These are phyloP conservation scores for Hypomecis punctinalis DNA, from an alignment of 2,888 invertebrate species.

Conservation along the genomic window DNA sequence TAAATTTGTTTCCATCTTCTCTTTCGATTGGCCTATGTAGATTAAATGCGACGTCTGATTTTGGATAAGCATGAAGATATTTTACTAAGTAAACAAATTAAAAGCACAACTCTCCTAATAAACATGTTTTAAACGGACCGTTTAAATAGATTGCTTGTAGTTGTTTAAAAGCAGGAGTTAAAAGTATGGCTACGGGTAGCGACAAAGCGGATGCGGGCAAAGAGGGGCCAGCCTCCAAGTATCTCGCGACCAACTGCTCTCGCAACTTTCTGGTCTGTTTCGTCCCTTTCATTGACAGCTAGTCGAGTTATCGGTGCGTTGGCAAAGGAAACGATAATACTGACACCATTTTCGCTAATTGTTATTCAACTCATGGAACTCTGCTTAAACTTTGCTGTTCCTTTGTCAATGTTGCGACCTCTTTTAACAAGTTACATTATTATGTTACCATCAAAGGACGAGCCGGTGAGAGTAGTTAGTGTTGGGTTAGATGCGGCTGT, in stretches of 20 bases:
- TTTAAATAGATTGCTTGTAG: slow-evolving; percentile 73
- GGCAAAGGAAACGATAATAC: slow-evolving; percentile 59
- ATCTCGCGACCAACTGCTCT: slow-evolving; percentile 68
- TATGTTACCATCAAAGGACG: slow-evolving; percentile 31
- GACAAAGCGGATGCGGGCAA: slow-evolving; percentile 78
- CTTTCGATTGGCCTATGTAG: slow-evolving; percentile 55
- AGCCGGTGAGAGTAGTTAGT: slow-evolving; percentile 29
- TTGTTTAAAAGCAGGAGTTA: slow-evolving; percentile 68
- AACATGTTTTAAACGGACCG: slow-evolving; percentile 50
- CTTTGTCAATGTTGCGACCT: slow-evolving; percentile 45
- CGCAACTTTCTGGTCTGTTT: slow-evolving; percentile 72
- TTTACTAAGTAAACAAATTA: slow-evolving; percentile 43
- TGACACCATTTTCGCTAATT: slow-evolving; percentile 36
- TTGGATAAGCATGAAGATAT: slow-evolving; percentile 62
- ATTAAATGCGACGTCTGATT: slow-evolving; percentile 50
- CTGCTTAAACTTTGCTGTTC: slow-evolving; percentile 34
- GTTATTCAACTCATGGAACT: slow-evolving; percentile 33
- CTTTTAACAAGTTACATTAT: slow-evolving; percentile 36
- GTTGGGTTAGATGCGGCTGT: slow-evolving; percentile 10
- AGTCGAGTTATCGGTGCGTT: slow-evolving; percentile 57
- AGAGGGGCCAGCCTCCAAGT: slow-evolving; percentile 80
- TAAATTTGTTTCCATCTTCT: slow-evolving; percentile 48
- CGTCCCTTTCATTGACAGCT: slow-evolving; percentile 59
- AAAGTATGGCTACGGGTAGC: slow-evolving; percentile 66
- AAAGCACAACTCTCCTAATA: slow-evolving; percentile 70